Percentiles rank a stretch among this genome's conserved stretches.
Evolutionary conservation across 2,113 vertebrate genomes (phyloP).

Genomic region (Rhabdomys dilectus): DNA sequence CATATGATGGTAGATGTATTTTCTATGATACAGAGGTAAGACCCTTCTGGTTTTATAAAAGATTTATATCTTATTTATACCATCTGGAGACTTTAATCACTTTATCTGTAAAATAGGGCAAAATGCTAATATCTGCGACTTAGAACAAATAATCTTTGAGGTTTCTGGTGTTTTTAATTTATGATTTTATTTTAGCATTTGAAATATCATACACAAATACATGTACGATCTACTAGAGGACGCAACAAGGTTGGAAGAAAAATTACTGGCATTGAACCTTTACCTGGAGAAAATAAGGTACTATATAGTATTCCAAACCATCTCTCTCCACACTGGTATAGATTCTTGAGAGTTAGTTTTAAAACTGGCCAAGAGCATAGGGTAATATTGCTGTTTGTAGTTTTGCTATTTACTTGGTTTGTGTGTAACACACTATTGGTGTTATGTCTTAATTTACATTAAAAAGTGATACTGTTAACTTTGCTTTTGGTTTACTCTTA

Average conservation of each 20-base stretch:
- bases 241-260: conserved; percentile 98
- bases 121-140: background rate
- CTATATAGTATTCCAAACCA: conserved; percentile 37
- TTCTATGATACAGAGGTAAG: conserved; percentile 99
- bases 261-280: conserved; percentile 98
- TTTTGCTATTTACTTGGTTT: conserved; percentile 39
- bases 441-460: conserved; percentile 48
- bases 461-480: conserved; percentile 57
- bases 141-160: conserved; percentile 12
- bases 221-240: conserved; percentile 97
- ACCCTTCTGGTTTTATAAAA: conserved; percentile 24
- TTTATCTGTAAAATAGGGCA: conserved; percentile 40
- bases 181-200: conserved; percentile 90
- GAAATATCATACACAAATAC: conserved; percentile 99
- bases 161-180: conserved; percentile 15
- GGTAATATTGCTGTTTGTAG: conserved; percentile 42
- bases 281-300: conserved; percentile 99
- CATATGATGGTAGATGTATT: conserved; percentile 98
- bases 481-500: conserved; percentile 80
- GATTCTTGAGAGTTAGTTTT: conserved; percentile 46
- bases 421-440: background rate
- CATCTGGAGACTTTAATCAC: background rate
- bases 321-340: conserved; percentile 23
- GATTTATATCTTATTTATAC: conserved; percentile 32
- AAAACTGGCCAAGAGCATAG: conserved; percentile 24